Conservation (phyloP, 2,888 invertebrate species). For the Cerastis rubricosa region DNA sequence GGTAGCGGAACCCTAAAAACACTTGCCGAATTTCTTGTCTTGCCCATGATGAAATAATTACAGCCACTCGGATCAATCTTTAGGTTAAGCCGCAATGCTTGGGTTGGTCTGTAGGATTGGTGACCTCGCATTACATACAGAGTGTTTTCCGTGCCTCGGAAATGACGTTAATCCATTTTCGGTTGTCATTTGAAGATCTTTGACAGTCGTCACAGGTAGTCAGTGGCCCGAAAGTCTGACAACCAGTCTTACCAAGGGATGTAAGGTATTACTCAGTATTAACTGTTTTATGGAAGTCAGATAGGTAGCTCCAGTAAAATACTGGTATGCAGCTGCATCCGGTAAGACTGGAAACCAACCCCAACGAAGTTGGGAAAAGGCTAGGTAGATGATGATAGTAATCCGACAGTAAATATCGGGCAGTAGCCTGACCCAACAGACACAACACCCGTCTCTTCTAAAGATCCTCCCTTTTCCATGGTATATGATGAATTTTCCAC, state of each 20-base stretch:
- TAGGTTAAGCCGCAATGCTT: not conserved
- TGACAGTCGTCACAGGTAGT: not conserved
- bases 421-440: not conserved
- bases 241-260: not conserved
- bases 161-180: too few relatives aligned
- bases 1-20: not conserved
- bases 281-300: not conserved
- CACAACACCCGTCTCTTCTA: not conserved
- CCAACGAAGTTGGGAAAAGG: not conserved
- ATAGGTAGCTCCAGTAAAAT: not conserved
- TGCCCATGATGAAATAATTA: not conserved
- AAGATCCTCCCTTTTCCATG: not conserved
- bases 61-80: not conserved
- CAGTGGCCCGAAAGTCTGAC: not conserved
- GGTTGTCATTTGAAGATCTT: not conserved
- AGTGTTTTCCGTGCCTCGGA: not conserved
- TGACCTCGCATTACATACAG: not conserved
- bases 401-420: not conserved
- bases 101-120: not conserved
- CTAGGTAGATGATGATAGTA: not conserved
- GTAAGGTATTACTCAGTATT: not conserved
- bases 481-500: not conserved
- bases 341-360: not conserved
- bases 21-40: not conserved
- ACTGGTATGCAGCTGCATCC: not conserved